A percentile compares a stretch with the other conserved stretches of the same genome.
Conservation (phyloP, 2,888 invertebrate species). For the Oligia fasciuncula region DNA sequence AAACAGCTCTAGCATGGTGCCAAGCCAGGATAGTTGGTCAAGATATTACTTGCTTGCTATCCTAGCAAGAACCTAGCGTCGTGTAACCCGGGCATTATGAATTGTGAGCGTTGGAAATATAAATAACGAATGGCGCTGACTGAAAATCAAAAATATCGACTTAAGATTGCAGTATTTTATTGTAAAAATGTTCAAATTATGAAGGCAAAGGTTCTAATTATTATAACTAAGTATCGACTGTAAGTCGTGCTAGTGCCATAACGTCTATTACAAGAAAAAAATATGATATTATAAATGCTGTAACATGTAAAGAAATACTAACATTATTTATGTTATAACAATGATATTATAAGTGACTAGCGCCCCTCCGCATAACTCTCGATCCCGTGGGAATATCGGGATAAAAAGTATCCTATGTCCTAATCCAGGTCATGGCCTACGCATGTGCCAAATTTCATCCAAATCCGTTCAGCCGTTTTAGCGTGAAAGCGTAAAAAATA, state of each 20-base stretch:
- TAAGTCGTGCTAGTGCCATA: slow-evolving; percentile 63
- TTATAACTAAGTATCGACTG: slow-evolving; percentile 55
- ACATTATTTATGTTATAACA: slow-evolving; percentile 50
- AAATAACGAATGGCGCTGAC: slow-evolving; percentile 40
- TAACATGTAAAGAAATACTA: slow-evolving; percentile 39
- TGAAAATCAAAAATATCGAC: slow-evolving; percentile 37
- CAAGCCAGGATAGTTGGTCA: background rate
- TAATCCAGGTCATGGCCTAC: background rate
- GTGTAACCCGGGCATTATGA: background rate
- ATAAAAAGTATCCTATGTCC: background rate
- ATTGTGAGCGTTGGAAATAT: slow-evolving; percentile 37
- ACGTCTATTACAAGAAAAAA: slow-evolving; percentile 47
- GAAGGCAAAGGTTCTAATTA: slow-evolving; percentile 57
- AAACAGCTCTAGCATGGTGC: background rate
- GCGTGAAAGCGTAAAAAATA: too few relatives aligned
- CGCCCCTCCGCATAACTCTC: background rate
- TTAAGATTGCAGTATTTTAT: slow-evolving; percentile 47
- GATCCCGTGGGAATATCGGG: background rate
- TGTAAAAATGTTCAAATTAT: slow-evolving; percentile 55
- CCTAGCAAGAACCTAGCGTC: background rate
- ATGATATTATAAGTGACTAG: background rate
- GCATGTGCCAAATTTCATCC: background rate
- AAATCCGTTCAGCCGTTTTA: too few relatives aligned
- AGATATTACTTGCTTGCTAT: background rate
- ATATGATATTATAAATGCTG: slow-evolving; percentile 49